Conservation (phyloP, 2,113 vertebrate species). For the Zosterops pallidus region DNA sequence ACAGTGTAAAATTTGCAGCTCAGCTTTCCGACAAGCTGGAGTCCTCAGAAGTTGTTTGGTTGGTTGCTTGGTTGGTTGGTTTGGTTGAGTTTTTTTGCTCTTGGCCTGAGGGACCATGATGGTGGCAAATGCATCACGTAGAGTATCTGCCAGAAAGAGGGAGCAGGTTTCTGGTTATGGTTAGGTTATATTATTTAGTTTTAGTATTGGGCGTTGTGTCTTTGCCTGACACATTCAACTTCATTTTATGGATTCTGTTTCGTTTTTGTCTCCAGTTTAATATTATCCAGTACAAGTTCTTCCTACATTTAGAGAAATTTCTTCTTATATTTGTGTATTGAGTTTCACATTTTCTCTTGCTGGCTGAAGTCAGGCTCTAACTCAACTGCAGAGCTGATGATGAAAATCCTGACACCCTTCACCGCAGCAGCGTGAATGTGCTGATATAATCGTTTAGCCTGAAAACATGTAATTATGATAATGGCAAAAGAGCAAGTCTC, state of each 20-base stretch:
- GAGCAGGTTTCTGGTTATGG: background rate
- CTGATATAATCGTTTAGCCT: background rate
- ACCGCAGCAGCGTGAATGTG: background rate
- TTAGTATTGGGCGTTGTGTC: background rate
- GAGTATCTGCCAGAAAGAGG: background rate
- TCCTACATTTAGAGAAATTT: background rate
- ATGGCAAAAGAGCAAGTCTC: conserved; percentile 21
- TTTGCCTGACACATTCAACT: background rate
- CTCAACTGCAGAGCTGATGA: background rate
- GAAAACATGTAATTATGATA: conserved; percentile 46
- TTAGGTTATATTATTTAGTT: background rate
- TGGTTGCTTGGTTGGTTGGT: too few species aligned
- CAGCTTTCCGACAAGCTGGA: background rate
- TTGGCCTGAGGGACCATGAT: background rate
- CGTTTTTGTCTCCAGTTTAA: background rate
- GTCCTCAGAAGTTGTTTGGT: background rate
- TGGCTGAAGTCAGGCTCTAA: background rate
- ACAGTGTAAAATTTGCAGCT: background rate
- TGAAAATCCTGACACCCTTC: background rate
- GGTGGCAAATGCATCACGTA: background rate
- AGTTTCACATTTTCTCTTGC: background rate
- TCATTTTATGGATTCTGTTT: background rate
- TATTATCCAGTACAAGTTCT: background rate
- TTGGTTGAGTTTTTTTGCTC: background rate
- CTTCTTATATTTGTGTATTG: background rate